Percentiles rank a stretch among this genome's conserved stretches.
These are phyloP conservation scores for Tor tambroides DNA, from an alignment of 2,113 vertebrate species.

Conservation along the genomic window DNA sequence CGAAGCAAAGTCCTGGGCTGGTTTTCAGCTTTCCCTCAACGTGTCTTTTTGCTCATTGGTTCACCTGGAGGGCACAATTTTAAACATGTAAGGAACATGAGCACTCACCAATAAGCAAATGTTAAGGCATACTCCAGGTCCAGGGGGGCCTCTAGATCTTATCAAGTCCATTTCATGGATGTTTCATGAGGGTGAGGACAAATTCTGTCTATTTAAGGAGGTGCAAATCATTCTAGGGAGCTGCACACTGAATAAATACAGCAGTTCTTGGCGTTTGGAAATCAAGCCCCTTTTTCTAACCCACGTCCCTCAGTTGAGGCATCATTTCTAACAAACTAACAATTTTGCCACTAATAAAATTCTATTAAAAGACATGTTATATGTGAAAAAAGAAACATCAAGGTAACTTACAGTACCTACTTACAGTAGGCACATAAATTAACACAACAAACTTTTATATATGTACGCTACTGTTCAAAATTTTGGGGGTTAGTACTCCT, in stretches of 20 bases:
- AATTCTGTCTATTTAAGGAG: constrained; percentile 26
- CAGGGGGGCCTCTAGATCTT: constrained; percentile 38
- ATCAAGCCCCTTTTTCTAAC: no score
- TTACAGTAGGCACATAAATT: no score
- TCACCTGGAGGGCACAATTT: constrained; percentile 4
- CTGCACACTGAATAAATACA: neutral
- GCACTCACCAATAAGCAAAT: constrained; percentile 16
- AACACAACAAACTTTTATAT: no score
- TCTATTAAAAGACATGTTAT: no score
- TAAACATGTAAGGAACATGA: neutral
- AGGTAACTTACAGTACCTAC: no score
- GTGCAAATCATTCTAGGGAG: neutral
- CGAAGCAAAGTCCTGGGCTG: constrained; percentile 20
- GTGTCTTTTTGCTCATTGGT: constrained; percentile 14
- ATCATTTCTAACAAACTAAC: no score
- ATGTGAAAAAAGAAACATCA: no score
- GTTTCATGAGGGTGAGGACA: constrained; percentile 22
- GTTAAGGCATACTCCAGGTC: neutral
- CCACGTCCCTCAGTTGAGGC: no score
- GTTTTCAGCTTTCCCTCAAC: neutral
- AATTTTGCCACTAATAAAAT: no score
- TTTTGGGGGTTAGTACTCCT: no score
- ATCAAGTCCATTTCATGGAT: constrained; percentile 40
- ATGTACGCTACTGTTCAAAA: no score
- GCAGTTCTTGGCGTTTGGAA: no score